These are phyloP conservation scores for Sesamia inferens DNA, from an alignment of 2,888 invertebrate species.

Conservation along the genomic window DNA sequence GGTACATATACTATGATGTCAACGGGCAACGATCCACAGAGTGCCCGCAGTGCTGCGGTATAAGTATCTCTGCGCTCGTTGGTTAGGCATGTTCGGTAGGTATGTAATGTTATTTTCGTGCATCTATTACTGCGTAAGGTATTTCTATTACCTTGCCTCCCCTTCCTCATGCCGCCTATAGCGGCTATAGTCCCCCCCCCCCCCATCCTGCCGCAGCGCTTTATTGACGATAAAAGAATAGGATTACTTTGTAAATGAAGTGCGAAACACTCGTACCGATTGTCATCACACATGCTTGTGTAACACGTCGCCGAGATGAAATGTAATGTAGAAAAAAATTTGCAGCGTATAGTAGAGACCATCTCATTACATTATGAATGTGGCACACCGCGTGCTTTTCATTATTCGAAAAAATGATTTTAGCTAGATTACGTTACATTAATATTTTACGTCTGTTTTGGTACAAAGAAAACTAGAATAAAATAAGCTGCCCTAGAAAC, in stretches of 20 bases:
- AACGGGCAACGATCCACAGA: background rate
- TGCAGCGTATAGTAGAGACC: background rate
- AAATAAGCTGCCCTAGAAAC: background rate
- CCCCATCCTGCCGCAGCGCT: background rate
- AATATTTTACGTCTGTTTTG: background rate
- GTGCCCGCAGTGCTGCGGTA: background rate
- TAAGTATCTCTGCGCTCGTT: background rate
- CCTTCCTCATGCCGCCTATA: background rate
- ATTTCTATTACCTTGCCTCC: constrained; percentile 3
- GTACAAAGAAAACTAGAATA: background rate
- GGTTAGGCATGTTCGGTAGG: background rate
- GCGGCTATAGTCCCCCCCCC: too few relatives aligned
- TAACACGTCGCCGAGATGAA: background rate
- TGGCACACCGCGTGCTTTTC: background rate
- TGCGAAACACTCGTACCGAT: constrained; percentile 20
- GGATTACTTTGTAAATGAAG: constrained; percentile 45
- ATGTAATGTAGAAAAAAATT: constrained; percentile 1
- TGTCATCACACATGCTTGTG: constrained; percentile 1
- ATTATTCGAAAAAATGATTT: background rate
- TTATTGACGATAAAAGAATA: constrained; percentile 39
- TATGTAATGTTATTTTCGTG: constrained; percentile 25
- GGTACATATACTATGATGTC: background rate
- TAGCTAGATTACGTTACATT: background rate
- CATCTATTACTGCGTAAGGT: constrained; percentile 43
- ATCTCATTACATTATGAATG: constrained; percentile 6